Conservation (phyloP, 2,797 vertebrate species). For the Schizothorax lantsangensis region DNA sequence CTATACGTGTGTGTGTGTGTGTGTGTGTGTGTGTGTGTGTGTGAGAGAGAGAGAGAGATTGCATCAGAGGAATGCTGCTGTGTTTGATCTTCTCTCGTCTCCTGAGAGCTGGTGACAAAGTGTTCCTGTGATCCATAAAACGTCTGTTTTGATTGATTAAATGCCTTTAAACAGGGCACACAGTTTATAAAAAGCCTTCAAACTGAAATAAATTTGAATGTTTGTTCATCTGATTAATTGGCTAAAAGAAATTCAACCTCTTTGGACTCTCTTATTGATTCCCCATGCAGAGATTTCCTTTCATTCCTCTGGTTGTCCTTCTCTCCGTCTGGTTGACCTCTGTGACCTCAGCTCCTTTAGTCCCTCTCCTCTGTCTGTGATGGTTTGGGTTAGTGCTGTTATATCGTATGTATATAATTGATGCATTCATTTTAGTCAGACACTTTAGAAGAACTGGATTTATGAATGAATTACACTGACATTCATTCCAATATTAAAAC, state of each 20-base stretch:
- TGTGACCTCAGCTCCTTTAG: background rate
- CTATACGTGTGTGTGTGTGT: too few relatives aligned
- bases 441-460: background rate
- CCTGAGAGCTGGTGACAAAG: background rate
- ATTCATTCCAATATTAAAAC: background rate
- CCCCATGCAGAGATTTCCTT: background rate
- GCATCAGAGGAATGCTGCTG: background rate
- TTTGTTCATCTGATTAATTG: slow-evolving; percentile 27
- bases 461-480: background rate
- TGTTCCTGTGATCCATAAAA: background rate
- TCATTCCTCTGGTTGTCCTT: background rate
- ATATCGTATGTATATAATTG: background rate
- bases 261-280: slow-evolving; percentile 5
- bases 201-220: background rate
- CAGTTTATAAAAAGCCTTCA: slow-evolving; percentile 31
- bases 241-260: slow-evolving; percentile 25
- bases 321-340: background rate
- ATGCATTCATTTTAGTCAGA: slow-evolving; percentile 2
- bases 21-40: too few relatives aligned
- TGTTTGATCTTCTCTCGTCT: background rate
- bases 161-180: background rate
- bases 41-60: background rate
- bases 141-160: slow-evolving; percentile 16
- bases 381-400: background rate
- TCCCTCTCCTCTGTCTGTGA: background rate